These are phyloP conservation scores for Hydractinia echinata DNA, from an alignment of 30 jellyfish, hydroid and myxozoan species.

Conservation along the genomic window DNA sequence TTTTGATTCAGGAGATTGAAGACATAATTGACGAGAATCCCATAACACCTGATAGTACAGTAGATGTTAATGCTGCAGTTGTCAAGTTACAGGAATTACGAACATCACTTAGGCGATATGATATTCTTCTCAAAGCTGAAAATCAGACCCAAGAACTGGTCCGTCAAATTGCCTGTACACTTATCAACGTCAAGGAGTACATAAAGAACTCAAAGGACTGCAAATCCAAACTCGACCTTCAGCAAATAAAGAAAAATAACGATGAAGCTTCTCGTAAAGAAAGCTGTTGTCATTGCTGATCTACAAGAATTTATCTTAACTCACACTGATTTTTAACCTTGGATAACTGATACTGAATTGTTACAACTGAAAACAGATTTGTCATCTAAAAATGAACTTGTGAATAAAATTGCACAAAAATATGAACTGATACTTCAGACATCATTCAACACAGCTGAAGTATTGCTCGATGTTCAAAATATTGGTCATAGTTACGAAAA, in stretches of 20 bases:
- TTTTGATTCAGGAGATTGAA: background rate
- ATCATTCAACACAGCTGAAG: constrained; percentile 10
- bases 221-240: constrained; percentile 11
- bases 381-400: constrained; percentile 6
- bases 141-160: constrained; percentile 15
- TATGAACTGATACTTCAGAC: constrained; percentile 16
- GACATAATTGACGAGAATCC: constrained; percentile 1
- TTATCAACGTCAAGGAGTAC: constrained; percentile 12
- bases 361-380: constrained; percentile 20
- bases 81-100: constrained; percentile 3
- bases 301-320: background rate
- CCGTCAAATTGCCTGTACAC: constrained; percentile 12
- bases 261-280: constrained; percentile 10
- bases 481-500: constrained; percentile 3
- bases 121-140: constrained; percentile 12
- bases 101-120: constrained; percentile 9
- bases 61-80: background rate
- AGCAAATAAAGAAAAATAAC: background rate
- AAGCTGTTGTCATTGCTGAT: background rate
- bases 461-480: background rate
- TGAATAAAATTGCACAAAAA: constrained; percentile 5
- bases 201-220: too few relatives aligned
- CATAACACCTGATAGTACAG: background rate
- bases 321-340: constrained; percentile 6
- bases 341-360: constrained; percentile 18